These are phyloP conservation scores for Polymixis lichenea DNA, from an alignment of 2,888 invertebrate genomes.

Conservation along the genomic window DNA sequence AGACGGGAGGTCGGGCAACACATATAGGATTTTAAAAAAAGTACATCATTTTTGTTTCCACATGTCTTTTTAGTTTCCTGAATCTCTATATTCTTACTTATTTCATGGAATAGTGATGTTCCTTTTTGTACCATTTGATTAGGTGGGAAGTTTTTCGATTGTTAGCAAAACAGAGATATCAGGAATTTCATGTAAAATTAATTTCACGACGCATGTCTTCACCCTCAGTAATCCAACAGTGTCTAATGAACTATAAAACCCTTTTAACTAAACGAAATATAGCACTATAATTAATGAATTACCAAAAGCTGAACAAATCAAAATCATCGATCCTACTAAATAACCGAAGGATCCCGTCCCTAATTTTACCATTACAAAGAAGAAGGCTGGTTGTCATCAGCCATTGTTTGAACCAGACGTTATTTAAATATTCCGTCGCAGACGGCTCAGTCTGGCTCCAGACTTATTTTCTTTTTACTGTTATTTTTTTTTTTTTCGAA, in stretches of 20 bases:
- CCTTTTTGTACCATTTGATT: background rate
- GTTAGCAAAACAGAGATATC: background rate
- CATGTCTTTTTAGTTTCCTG: too few relatives aligned
- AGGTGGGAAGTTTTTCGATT: background rate
- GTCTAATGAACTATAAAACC: conserved; percentile 5
- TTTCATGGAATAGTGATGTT: background rate
- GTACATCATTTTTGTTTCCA: background rate
- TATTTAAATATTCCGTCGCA: conserved; percentile 86
- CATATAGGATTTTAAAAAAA: too few relatives aligned
- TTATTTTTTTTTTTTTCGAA: conserved; percentile 72
- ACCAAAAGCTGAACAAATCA: conserved; percentile 5
- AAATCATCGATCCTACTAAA: conserved; percentile 45
- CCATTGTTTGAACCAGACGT: conserved; percentile 87
- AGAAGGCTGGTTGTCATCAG: conserved; percentile 79
- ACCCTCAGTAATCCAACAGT: conserved; percentile 22
- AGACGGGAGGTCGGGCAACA: too few relatives aligned
- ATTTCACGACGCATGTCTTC: background rate
- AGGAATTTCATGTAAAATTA: background rate
- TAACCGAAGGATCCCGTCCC: conserved; percentile 68
- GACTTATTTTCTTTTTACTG: conserved; percentile 66
- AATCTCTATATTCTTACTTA: background rate
- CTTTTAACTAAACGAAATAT: conserved; percentile 39
- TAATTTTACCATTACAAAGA: conserved; percentile 86
- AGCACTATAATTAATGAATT: conserved; percentile 22
- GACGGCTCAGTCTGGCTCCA: conserved; percentile 76